Evolutionary conservation across 1,140 invertebrate species (phyloP), one percentile per base, ranked within the genome.

Genomic region (Drosophila baimaii): DNA sequence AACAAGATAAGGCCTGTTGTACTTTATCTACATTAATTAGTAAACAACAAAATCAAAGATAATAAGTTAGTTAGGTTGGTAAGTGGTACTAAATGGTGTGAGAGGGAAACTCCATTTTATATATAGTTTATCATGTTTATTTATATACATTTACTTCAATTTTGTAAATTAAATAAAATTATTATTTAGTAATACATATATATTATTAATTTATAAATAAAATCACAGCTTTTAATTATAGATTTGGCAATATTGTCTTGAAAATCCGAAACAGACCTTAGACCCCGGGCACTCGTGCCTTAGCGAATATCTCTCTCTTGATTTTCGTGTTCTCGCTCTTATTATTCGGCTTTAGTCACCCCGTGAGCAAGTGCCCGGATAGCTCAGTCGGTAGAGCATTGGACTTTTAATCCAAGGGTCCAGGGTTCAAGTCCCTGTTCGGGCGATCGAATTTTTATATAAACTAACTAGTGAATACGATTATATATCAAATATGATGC

Each of bases 311-410:
- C 12, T 12, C 46, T 51, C 27, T 51, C 4, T 19, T 51, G 2
- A 33, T 13, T 13, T 51, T 51, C 3, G 6, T 12, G 17, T 52
- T 3, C n/a, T 25, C 33, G 13, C 37, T 71, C 41, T 71, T 59
- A 31, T 47, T 69, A 46, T 70, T 46, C 6, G 33, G 1, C 29
- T 83, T 70, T 57, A 25, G 64, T 43, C 10, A 21, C 5, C 19
- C 27, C 2, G 0, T 2, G 9, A 10, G 5, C 57, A 75, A 31
- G 39, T 46, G 95, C 95, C 95, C 95, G 95, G 95, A 95, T 96
- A 96, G 95, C 95, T 96, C 95, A 95, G 95, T 96, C 95, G 96
- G 96, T 96, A 96, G 96, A 96, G 96, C 96, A 96, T 95, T 84
- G 94, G 94, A 95, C 94, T 95, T 95, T 95, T 95, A 95, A 95